phyloP scores from a whole-genome alignment of 2,113 vertebrate genomes.

The Lagopus muta region DNA sequence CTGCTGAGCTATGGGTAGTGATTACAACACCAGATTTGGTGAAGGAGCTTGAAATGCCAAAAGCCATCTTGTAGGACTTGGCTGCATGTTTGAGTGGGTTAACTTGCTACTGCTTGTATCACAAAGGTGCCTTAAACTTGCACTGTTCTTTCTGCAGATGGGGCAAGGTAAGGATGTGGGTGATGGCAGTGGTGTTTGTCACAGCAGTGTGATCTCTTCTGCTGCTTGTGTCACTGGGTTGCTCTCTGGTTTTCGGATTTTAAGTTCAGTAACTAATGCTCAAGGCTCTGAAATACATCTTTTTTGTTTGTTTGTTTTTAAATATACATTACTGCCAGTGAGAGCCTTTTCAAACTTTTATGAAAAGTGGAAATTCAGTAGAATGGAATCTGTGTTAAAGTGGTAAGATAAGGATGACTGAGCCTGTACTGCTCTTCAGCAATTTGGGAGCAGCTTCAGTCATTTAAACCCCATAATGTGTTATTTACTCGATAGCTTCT shows the following conservation, averaged over 20 bases:
- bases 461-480: not conserved
- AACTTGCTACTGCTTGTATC: not conserved
- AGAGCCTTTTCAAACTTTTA: not conserved
- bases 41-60: not conserved
- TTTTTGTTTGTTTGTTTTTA: not conserved
- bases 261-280: not conserved
- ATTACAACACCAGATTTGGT: rapidly evolving
- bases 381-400: not conserved
- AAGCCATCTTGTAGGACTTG: not conserved
- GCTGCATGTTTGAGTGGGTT: not conserved
- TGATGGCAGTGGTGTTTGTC: not conserved
- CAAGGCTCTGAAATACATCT: not conserved
- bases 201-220: not conserved
- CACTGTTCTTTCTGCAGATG: not conserved
- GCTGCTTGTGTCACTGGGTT: rapidly evolving
- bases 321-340: not conserved
- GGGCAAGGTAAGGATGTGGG: not conserved
- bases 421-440: not conserved
- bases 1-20: not conserved
- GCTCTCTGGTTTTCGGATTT: not conserved
- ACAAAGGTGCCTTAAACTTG: not conserved
- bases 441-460: not conserved
- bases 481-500: not conserved
- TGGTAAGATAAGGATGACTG: not conserved
- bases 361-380: not conserved